Base-by-base conservation (phyloP, 2,888 invertebrate genomes). In the Busseola fusca region DNA sequence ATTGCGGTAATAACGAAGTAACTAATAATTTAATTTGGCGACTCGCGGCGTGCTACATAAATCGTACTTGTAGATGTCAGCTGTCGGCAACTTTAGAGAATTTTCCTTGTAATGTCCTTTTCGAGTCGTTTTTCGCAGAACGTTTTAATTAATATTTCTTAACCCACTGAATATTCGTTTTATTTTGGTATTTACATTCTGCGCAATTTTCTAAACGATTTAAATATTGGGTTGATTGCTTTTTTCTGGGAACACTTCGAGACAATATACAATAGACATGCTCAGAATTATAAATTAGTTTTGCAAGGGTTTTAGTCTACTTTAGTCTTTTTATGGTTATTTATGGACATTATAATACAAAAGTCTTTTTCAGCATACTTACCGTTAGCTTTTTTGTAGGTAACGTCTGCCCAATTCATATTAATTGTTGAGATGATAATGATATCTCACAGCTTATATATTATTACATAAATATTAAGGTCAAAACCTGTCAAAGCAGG, bases 71-170 rank as follows among this genome's bases (percentile, higher is more conserved):
- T 90, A 89, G 93, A 94, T 94, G 95, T 95, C 95, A 95, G 93
- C 93, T 94, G 95, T 94, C 94, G 92, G 86, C 91, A 94, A 95
- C 92, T 95, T 93, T 90, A 82, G 89, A 87, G 87, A 93, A 92
- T 93, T 93, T 93, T 92, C 93, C 93, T 93, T 91, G 93, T 94
- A 95, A 95, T 94, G 94, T 94, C 93, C 92, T 93, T 91, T 91
- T 89, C 87, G 89, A 88, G 91, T 91, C 94, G 93, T 94, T 94
- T 94, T 93, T 91, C 91, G 92, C 83, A 85, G 90, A 93, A 93
- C 91, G 90, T 92, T 94, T 95, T 93, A 95, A 95, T 95, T 95
- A 94, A 93, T 94, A 93, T 93, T 92, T 92, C 93, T 92, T 91
- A 93, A 90, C 89, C 80, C 74, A 78, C 80, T 81, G 76, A 81